A percentile compares a stretch with the other conserved stretches of the same genome.
These are phyloP conservation scores for Nannoperca obscura DNA, from an alignment of 2,797 vertebrate species.

Conservation along the genomic window DNA sequence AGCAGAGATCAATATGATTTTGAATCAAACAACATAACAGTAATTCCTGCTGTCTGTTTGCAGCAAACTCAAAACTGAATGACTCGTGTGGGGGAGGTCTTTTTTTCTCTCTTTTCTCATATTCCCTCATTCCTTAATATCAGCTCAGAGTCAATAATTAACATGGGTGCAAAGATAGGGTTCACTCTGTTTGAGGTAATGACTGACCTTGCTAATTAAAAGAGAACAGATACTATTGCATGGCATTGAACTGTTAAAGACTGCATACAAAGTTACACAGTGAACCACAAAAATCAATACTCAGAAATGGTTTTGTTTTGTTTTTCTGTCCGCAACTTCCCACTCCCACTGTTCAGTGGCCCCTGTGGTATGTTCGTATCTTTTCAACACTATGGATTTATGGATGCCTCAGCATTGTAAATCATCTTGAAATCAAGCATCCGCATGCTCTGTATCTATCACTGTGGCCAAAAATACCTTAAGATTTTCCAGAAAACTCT, in stretches of 20 bases:
- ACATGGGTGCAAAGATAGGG: slow-evolving; percentile 16
- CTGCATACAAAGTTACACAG: slow-evolving; percentile 53
- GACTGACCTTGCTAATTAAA: slow-evolving; percentile 79
- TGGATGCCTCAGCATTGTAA: slow-evolving; percentile 67
- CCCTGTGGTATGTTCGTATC: slow-evolving; percentile 74
- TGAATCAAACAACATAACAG: slow-evolving; percentile 75
- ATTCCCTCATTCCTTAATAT: slow-evolving; percentile 35
- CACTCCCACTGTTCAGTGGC: slow-evolving; percentile 72
- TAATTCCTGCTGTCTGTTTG: slow-evolving; percentile 72
- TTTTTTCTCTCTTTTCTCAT: slow-evolving; percentile 31
- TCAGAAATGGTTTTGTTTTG: slow-evolving; percentile 59
- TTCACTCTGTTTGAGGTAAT: slow-evolving; percentile 52
- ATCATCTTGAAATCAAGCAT: slow-evolving; percentile 74
- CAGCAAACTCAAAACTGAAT: slow-evolving; percentile 61
- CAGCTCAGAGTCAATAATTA: slow-evolving; percentile 32
- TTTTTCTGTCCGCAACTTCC: slow-evolving; percentile 68
- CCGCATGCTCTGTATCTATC: slow-evolving; percentile 57
- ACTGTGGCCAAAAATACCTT: slow-evolving; percentile 72
- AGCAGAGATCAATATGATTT: slow-evolving; percentile 78
- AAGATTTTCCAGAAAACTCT: slow-evolving; percentile 64
- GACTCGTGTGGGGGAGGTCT: slow-evolving; percentile 44
- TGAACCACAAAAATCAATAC: slow-evolving; percentile 63
- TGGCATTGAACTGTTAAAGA: slow-evolving; percentile 62
- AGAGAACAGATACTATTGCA: slow-evolving; percentile 43
- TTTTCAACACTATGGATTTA: slow-evolving; percentile 79